Base-by-base conservation (phyloP, 2,113 vertebrate species). In the Danio rerio region DNA sequence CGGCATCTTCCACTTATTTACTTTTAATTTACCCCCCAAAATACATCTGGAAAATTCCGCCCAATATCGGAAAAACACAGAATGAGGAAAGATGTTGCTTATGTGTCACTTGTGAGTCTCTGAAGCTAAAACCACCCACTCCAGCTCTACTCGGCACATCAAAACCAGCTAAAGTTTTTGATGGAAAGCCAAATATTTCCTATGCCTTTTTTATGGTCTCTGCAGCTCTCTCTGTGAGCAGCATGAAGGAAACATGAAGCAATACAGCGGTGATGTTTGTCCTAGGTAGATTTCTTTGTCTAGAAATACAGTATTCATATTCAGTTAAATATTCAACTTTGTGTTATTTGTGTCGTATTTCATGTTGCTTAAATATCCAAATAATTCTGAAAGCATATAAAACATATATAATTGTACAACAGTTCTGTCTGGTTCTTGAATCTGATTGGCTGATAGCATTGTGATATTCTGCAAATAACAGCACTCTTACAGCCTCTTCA, bases 161-260 rank as follows among this genome's bases (percentile, higher is more conserved):
- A 87, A 86, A 87, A 85, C 82, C 63, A 82, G 83, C 80, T 74
- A 73, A 31, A 56, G 77, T 83, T 84, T 88, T 85, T 83, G 87
- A 87, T 85, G 81, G 80, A 80, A 81, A 87, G 76, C 86, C 82
- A 85, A 87, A 81, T 78, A 80, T 86, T 83, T 84, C 80, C 77
- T 85, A 56, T 80, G 80, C 77, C 68, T 82, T 68, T 71, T 81
- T 81, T 84, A 65, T 55, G 49, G 76, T 82, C 69, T 75, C 72
- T 74, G 59, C 42, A 50, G 10, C 77, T 31, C 52, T 20, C 21
- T 79, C 58, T 71, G 66, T 71, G 82, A 85, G 50, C 63, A 73
- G 47, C 62, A 59, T 21, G 45, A 47, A 76, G 72, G 53, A 53
- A 52, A 53, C 40, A 75, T n/a, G 10, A 15, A 79, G 58, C 62